A percentile compares a stretch with the other conserved stretches of the same genome.
Evolutionary conservation across 2,797 vertebrate genomes (phyloP).

Genomic region (Tapera naevia): DNA sequence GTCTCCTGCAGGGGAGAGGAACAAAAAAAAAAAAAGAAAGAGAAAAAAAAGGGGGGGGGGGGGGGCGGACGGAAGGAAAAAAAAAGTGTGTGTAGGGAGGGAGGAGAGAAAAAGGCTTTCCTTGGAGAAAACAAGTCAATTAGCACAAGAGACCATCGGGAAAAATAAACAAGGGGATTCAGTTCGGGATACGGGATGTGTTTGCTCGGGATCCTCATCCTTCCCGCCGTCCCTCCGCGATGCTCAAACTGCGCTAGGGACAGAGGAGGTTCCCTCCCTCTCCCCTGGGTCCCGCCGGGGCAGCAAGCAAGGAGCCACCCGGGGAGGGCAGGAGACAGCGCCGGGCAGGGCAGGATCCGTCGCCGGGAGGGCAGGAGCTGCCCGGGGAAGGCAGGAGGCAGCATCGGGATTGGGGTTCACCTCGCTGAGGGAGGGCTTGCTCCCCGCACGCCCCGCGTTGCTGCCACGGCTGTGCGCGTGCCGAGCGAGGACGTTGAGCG

Average conservation of each 20-base stretch:
- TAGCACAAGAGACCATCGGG: slow-evolving; percentile 3
- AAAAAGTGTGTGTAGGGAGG: background rate
- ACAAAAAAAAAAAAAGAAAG: background rate
- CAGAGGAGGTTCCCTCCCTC: background rate
- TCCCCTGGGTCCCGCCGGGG: too few relatives aligned
- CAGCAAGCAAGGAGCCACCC: too few relatives aligned
- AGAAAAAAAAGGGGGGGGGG: too few relatives aligned
- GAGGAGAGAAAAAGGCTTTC: slow-evolving; percentile 2
- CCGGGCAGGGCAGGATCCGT: too few relatives aligned
- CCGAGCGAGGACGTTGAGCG: background rate
- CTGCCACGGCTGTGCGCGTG: background rate
- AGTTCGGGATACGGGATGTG: background rate
- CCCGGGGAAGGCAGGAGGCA: too few relatives aligned
- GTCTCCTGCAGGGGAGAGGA: background rate
- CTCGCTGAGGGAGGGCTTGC: background rate
- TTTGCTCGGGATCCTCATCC: background rate
- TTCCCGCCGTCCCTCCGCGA: background rate
- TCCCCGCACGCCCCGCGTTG: background rate
- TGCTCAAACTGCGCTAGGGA: background rate
- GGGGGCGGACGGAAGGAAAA: too few relatives aligned
- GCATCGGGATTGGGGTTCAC: too few relatives aligned
- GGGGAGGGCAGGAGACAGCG: too few relatives aligned
- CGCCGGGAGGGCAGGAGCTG: too few relatives aligned
- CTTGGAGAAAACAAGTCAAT: slow-evolving; percentile 46
- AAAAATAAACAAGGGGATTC: slow-evolving; percentile 47